A percentile compares a stretch with the other conserved stretches of the same genome.
Evolutionary conservation across 2,113 vertebrate species (phyloP).

Genomic region (Alces alces): DNA sequence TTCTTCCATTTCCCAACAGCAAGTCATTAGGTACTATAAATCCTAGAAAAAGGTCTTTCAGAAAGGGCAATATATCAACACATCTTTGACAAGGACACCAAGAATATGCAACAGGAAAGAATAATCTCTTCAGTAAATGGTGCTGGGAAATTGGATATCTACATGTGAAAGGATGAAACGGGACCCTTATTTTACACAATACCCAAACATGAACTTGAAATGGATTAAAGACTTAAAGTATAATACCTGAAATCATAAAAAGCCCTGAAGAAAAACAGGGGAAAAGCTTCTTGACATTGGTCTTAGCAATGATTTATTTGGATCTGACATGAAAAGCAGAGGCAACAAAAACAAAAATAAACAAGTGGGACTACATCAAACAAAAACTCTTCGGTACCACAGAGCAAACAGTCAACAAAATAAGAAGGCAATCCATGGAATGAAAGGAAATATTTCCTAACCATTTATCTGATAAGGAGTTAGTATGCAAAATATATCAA

Average conservation of each 20-base stretch:
- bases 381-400: background rate
- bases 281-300: background rate
- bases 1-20: background rate
- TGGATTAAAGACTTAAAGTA: background rate
- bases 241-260: background rate
- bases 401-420: background rate
- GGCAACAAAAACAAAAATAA: background rate
- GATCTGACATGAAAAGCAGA: background rate
- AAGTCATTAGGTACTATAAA: conserved; percentile 33
- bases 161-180: background rate
- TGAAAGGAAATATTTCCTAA: background rate
- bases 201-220: background rate
- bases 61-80: background rate
- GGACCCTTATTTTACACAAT: background rate
- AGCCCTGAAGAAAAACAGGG: background rate
- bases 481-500: background rate
- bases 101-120: background rate
- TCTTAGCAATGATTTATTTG: background rate
- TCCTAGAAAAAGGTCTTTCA: background rate
- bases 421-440: background rate
- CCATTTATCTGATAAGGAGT: background rate
- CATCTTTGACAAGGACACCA: background rate
- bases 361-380: background rate
- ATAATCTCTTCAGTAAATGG: background rate
- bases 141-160: background rate